phyloP scores from a whole-genome alignment of 2,797 vertebrate genomes.

The Rhinogobio ventralis region DNA sequence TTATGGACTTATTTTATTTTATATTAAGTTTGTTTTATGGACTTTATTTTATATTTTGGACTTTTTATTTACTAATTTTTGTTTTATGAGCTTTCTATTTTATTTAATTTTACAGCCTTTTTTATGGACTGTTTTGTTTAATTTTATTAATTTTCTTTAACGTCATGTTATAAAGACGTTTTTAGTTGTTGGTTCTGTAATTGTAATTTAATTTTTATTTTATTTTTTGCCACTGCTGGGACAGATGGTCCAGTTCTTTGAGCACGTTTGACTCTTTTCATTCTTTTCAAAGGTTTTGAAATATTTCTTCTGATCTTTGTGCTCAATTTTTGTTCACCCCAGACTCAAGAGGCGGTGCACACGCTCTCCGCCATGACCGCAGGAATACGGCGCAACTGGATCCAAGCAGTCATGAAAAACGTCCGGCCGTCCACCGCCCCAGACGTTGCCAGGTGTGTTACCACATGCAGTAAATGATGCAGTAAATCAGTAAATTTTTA shows the following conservation, averaged over 20 bases:
- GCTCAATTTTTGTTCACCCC: conserved; percentile 22
- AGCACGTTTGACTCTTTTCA: background rate
- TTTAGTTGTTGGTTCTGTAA: background rate
- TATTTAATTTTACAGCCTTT: background rate
- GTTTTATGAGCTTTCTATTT: background rate
- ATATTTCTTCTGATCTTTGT: background rate
- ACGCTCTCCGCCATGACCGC: conserved; percentile 86
- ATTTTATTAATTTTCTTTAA: background rate
- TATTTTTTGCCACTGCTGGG: background rate
- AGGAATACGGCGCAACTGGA: conserved; percentile 86
- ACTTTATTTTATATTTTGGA: too few relatives aligned
- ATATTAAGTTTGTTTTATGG: too few relatives aligned
- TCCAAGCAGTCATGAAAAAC: conserved; percentile 85
- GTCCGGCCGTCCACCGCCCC: conserved; percentile 82
- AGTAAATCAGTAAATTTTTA: background rate
- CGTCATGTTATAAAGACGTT: background rate
- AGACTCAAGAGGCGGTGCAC: conserved; percentile 82
- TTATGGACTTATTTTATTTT: too few relatives aligned
- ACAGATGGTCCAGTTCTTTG: too few relatives aligned
- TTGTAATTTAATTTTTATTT: background rate
- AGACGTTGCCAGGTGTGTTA: conserved; percentile 80
- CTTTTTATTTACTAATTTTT: too few relatives aligned
- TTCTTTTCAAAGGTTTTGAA: background rate
- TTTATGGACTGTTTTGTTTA: background rate
- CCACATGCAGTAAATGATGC: background rate